Evolutionary conservation across 2,888 invertebrate genomes (phyloP).

Genomic region (Drosophila vallismaia): DNA sequence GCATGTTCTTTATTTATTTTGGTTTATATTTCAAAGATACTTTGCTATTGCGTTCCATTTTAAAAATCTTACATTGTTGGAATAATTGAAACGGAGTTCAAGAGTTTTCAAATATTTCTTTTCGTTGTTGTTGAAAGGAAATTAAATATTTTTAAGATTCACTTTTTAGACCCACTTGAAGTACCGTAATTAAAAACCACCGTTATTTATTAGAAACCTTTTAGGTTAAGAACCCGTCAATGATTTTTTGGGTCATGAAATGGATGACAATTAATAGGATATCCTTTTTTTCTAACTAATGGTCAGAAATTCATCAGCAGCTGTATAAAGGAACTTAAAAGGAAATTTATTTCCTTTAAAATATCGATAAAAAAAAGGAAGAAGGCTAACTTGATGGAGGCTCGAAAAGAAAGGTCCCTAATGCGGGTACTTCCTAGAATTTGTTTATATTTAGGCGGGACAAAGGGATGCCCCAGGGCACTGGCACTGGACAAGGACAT

Average conservation of each 20-base stretch:
- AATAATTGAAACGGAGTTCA: background rate
- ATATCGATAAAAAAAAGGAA: conserved; percentile 31
- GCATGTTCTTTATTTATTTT: background rate
- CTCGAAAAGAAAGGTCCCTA: conserved; percentile 29
- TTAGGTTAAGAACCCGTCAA: conserved; percentile 1
- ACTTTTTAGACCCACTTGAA: background rate
- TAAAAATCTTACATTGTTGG: background rate
- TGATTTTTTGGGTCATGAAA: background rate
- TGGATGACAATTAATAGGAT: background rate
- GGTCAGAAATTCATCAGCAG: conserved; percentile 12
- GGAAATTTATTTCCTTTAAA: conserved; percentile 5
- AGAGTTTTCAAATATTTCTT: background rate
- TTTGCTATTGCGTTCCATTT: no score
- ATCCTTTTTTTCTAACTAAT: background rate
- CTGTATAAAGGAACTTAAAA: conserved; percentile 8
- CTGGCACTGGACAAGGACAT: conserved; percentile 15
- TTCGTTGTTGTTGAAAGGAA: background rate
- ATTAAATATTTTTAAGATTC: background rate
- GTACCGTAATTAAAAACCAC: background rate
- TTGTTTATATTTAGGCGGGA: conserved; percentile 8
- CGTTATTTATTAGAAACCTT: background rate
- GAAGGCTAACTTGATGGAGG: conserved; percentile 3
- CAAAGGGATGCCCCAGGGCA: conserved; percentile 6
- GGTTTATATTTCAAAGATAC: background rate
- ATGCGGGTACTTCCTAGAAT: conserved; percentile 19